phyloP scores from a whole-genome alignment of 2,797 vertebrate species.

The Xiphorhynchus erythropygius region DNA sequence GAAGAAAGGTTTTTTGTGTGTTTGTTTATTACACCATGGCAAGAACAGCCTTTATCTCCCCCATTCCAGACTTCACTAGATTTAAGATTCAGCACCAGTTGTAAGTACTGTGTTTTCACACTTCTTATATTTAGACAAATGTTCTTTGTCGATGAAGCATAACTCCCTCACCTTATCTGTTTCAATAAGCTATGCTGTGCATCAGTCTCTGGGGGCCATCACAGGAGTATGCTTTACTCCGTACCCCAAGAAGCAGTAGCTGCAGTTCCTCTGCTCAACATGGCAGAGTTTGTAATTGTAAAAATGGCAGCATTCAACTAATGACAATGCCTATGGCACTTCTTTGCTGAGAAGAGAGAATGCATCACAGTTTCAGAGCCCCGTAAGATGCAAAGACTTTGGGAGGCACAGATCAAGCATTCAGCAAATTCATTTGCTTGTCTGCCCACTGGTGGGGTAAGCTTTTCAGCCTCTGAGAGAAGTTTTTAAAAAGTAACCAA shows the following conservation, averaged over 20 bases:
- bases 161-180: slow-evolving; percentile 1
- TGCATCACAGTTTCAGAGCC: not conserved
- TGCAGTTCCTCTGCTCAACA: not conserved
- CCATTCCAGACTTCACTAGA: not conserved
- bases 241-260: not conserved
- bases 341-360: not conserved
- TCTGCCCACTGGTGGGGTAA: not conserved
- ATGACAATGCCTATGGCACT: not conserved
- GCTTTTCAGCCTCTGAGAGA: not conserved
- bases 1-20: not conserved
- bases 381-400: not conserved
- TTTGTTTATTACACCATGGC: not conserved
- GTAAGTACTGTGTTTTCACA: slow-evolving; percentile 37
- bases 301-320: slow-evolving; percentile 11
- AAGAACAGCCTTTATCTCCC: not conserved
- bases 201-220: not conserved
- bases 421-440: slow-evolving; percentile 17
- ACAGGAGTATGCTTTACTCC: not conserved
- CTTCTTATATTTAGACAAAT: slow-evolving; percentile 52
- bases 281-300: not conserved
- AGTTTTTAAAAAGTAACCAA: slow-evolving; percentile 6
- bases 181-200: slow-evolving; percentile 20
- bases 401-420: not conserved
- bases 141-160: slow-evolving; percentile 10
- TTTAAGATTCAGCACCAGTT: slow-evolving; percentile 15